Evolutionary conservation across 2,888 invertebrate species (phyloP), one percentile per base, ranked within the genome.

Genomic region (Drosophila nr. perissopoda): DNA sequence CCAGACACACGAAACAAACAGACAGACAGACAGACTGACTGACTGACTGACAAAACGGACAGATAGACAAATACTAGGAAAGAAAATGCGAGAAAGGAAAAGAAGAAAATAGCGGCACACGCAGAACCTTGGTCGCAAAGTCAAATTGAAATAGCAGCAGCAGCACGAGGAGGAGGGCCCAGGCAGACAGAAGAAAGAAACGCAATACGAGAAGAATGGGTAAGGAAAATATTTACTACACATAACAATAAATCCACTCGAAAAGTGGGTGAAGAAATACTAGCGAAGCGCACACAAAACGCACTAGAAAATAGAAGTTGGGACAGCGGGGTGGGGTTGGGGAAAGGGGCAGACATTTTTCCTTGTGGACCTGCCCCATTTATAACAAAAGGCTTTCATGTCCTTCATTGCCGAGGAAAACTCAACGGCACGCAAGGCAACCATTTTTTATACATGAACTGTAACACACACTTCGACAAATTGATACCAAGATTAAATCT

Each of bases 401-500:
- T 78, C 83, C 75, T 60, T 66, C 66, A 42, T 31, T 48, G 60
- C 69, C 73, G 63, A 76, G 63, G 59, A 80, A 36, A 36, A 72
- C 71, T 51, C 71, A 74, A 60, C 66, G 69, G 70, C 82, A 82
- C 87, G 79, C 82, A 80, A 84, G 60, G 31, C 58, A 67, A 67
- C 69, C 69, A 78, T 87, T 81, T 86, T 82, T 87, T 83, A 88
- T 81, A 54, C 5, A 83, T 84, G 73, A 79, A 88, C 71, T 82
- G 78, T 75, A 80, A 83, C 83, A 81, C 78, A 78, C 80, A 72
- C 87, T 87, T 89, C 81, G 74, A 83, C 91, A 91, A 91, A 91
- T 91, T 91, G 91, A 86, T 89, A 89, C 78, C 65, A 70, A 86
- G 90, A 91, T 91, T 87, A 85, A 87, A 90, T 89, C 82, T 82